Base-by-base conservation (phyloP, 2,113 vertebrate species). In the Apus apus region DNA sequence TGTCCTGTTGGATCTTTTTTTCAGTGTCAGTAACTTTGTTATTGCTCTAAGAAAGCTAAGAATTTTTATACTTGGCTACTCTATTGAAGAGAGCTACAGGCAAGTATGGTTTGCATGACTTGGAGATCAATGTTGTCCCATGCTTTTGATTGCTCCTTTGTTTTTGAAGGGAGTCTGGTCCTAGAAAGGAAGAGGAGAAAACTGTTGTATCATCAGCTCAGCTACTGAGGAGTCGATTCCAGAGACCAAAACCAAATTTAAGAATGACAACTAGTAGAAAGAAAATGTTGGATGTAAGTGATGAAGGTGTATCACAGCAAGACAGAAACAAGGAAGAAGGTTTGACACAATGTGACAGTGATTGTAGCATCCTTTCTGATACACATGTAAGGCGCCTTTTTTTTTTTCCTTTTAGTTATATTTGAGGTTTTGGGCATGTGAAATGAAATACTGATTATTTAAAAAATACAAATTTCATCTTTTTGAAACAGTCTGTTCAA, bases 181-280 rank as follows among this genome's bases (percentile, higher is more conserved):
- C 70, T 96, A 62, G 43, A 57, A 90, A 97, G 72, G 34, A 84
- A 74, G 76, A 98, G 50, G 97, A 97, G 43, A 95, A 97, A 61
- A n/a, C 73, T 15, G 36, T 89, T 67, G 66, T 95, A 61, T 97
- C 98, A 50, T 96, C 98, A 75, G 82, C 89, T 79, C 80, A 48
- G 72, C 95, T 98, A 32, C 91, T 97, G 29, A 98, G 97, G 80
- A 97, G 92, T 48, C 95, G 89, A 91, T 97, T 97, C 20, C 97
- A 97, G 62, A 98, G 89, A 89, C 97, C 97, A 36, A 96, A 97
- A 22, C 96, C 98, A 54, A 98, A 98, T 64, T 81, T 98, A 89
- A 95, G 92, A 86, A 68, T 58, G 29, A 96, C 94, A 92, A 21
- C 90, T 93, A 84, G 85, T 72, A 98, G 96, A 93, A 98, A 97